These are phyloP conservation scores for Teinopalpus imperialis DNA, from an alignment of 2,888 invertebrate species.

Conservation along the genomic window DNA sequence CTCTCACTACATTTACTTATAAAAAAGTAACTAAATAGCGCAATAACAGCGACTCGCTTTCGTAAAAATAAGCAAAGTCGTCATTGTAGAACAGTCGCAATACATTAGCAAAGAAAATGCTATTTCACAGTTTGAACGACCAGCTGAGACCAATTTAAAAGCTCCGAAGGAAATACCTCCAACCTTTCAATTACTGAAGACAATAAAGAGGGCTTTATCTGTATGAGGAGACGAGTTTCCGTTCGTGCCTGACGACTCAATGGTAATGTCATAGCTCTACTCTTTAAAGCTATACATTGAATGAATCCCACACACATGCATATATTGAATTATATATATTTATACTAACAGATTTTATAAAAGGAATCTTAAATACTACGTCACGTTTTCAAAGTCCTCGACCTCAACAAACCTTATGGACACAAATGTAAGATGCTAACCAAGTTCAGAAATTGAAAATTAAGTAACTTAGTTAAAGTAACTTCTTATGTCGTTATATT, in stretches of 20 bases:
- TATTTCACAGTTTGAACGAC: slow-evolving; percentile 49
- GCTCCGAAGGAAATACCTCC: slow-evolving; percentile 57
- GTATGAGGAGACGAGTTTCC: slow-evolving; percentile 40
- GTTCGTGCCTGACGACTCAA: slow-evolving; percentile 36
- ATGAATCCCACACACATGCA: not conserved
- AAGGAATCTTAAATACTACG: too few relatives aligned
- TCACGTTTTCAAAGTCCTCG: too few relatives aligned
- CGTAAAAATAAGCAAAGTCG: slow-evolving; percentile 16
- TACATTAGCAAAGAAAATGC: slow-evolving; percentile 43
- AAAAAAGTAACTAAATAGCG: slow-evolving; percentile 3
- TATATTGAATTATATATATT: too few relatives aligned
- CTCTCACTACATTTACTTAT: too few relatives aligned
- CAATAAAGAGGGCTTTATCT: slow-evolving; percentile 72
- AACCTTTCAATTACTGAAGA: slow-evolving; percentile 76
- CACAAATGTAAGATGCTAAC: too few relatives aligned
- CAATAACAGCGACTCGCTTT: not conserved
- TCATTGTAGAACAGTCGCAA: slow-evolving; percentile 19
- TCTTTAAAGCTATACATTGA: not conserved
- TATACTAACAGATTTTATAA: too few relatives aligned
- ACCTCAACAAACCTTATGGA: too few relatives aligned
- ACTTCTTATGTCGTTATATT: too few relatives aligned
- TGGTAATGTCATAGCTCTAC: slow-evolving; percentile 36
- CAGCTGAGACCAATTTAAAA: slow-evolving; percentile 66
- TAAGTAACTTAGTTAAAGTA: too few relatives aligned
- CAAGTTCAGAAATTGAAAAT: too few relatives aligned